These are phyloP conservation scores for Gymnorhina tibicen DNA, from an alignment of 2,113 vertebrate species.

Conservation along the genomic window DNA sequence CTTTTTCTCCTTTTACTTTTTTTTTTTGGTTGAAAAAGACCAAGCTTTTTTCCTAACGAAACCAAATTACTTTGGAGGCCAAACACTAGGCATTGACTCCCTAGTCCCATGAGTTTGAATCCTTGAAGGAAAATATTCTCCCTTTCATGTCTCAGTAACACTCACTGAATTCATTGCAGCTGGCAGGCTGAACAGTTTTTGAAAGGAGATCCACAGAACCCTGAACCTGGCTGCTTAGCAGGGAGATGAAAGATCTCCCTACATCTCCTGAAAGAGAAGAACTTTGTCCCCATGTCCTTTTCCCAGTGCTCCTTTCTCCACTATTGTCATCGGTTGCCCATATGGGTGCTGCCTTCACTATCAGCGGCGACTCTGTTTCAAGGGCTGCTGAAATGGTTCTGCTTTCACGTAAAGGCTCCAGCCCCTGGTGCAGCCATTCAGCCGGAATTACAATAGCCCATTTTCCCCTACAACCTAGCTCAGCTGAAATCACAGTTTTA, in stretches of 20 bases:
- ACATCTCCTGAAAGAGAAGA: slow-evolving; percentile 8
- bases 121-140: background rate
- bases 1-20: background rate
- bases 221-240: background rate
- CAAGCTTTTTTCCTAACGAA: background rate
- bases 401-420: background rate
- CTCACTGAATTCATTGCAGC: background rate
- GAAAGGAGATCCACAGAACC: background rate
- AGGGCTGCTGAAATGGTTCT: background rate
- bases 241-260: slow-evolving; percentile 19
- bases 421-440: background rate
- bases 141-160: background rate
- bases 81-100: background rate
- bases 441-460: background rate
- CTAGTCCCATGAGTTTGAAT: background rate
- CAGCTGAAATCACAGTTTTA: background rate
- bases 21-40: background rate
- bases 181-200: background rate
- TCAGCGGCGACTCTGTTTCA: background rate
- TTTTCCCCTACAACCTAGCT: background rate
- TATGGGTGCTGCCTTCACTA: background rate
- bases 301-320: background rate
- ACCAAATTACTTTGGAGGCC: background rate
- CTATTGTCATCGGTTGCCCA: slow-evolving; percentile 1
- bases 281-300: background rate